Evolutionary conservation across 1,140 invertebrate species (phyloP).

Genomic region (Drosophila ananassae): DNA sequence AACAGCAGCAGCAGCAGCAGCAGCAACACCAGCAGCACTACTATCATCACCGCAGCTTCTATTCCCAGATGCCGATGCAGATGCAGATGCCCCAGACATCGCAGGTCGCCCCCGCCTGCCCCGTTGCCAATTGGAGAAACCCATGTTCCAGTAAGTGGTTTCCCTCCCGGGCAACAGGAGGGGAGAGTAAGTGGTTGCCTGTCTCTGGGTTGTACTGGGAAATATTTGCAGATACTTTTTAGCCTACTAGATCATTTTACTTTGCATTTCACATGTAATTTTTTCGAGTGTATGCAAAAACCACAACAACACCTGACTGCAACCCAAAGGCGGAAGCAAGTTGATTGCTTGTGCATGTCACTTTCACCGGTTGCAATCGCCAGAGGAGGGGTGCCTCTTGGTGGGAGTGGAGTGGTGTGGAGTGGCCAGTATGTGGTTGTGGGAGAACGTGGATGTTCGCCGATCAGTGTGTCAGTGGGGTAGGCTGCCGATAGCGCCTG

Average conservation of each 20-base stretch:
- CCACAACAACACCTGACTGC: constrained; percentile 45
- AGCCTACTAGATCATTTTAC: too few species aligned
- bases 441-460: constrained; percentile 16
- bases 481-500: constrained; percentile 15
- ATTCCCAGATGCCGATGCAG: constrained; percentile 2
- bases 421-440: not conserved
- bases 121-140: constrained; percentile 46
- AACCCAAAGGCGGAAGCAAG: constrained; percentile 77
- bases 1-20: not conserved
- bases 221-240: too few species aligned
- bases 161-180: not conserved
- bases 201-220: not conserved
- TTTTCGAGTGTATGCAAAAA: constrained; percentile 21
- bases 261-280: not conserved
- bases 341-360: constrained; percentile 81
- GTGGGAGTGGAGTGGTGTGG: not conserved
- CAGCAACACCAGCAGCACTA: constrained; percentile 6
- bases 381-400: too few species aligned
- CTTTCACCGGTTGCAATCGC: constrained; percentile 72
- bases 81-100: constrained; percentile 15
- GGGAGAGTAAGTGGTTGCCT: not conserved
- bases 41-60: constrained; percentile 15
- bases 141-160: constrained; percentile 48
- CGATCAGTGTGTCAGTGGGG: constrained; percentile 62
- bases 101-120: constrained; percentile 11